Evolutionary conservation across 2,888 invertebrate genomes (phyloP), one percentile per base, ranked within the genome.

Genomic region (Ormyrus nitidulus): DNA sequence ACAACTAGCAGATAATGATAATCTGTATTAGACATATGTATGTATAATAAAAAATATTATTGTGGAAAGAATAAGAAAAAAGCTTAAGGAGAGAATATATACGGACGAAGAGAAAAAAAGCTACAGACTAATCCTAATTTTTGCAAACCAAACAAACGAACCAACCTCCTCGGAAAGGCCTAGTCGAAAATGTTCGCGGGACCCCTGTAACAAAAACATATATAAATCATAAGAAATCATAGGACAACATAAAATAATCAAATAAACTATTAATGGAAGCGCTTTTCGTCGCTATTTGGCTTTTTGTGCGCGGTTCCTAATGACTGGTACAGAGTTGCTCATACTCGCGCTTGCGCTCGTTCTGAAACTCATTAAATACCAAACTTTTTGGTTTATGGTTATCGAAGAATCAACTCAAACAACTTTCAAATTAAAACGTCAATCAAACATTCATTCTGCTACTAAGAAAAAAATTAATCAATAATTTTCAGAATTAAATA

Each of bases 151-250:
- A 89, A 88, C 85, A 89, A 89, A 89, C 86, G 87, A 90, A 90
- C 90, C 87, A 90, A 90, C 90, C 90, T 90, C 89, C 89, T 89
- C 90, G 88, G 88, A 88, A 90, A 88, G 89, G 89, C 90, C 90
- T 89, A 88, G 90, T 86, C 86, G 89, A 89, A 89, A 88, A 89
- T 87, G 89, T 87, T 88, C 89, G 90, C 86, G 89, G 88, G 87
- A 86, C 86, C 87, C 90, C 90, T 90, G 90, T 86, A 90, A 90
- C 90, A 90, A 89, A 90, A 90, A 90, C 84, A 88, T 87, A 86
- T 88, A 86, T 86, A 88, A 89, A 89, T 88, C 87, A 89, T 89
- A 89, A 90, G 84, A 89, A 89, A 89, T 88, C 87, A 88, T 88
- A 87, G 86, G 80, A 81, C 83, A 87, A 85, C 84, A 86, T 70